Percentiles rank a stretch among this genome's conserved stretches.
phyloP scores from a whole-genome alignment of 2,797 vertebrate species.

The Dipus sagitta region DNA sequence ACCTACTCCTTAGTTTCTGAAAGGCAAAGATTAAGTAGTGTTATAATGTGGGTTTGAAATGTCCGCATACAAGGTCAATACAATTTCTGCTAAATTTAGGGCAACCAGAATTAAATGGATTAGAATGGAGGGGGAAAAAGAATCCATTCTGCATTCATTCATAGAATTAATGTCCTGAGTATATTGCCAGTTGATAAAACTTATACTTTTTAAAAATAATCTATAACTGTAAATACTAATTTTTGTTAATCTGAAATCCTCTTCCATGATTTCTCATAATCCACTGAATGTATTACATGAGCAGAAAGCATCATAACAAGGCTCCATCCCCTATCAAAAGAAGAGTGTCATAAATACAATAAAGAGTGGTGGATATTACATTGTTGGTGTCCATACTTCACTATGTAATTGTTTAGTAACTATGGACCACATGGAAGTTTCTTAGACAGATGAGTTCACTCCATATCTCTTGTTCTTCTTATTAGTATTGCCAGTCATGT shows the following conservation, averaged over 20 bases:
- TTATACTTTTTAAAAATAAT: neutral
- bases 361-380: neutral
- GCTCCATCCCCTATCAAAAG: neutral
- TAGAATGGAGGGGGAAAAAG: neutral
- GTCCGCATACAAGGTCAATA: neutral
- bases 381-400: neutral
- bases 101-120: conserved; percentile 1
- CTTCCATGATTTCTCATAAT: conserved; percentile 31
- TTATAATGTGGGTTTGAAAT: neutral
- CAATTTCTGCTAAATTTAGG: conserved; percentile 11
- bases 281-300: neutral
- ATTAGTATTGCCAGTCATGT: neutral
- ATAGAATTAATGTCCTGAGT: conserved; percentile 36
- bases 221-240: neutral
- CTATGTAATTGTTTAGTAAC: conserved; percentile 28
- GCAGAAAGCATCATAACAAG: neutral
- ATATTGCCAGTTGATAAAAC: neutral
- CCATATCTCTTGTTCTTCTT: conserved; percentile 46
- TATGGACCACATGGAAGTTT: neutral
- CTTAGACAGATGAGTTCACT: conserved; percentile 9
- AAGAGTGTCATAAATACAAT: neutral
- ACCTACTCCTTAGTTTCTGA: neutral
- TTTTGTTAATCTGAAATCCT: neutral
- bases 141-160: conserved; percentile 19
- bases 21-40: neutral